These are phyloP conservation scores for Monochamus saltuarius DNA, from an alignment of 1,140 invertebrate species.

Conservation along the genomic window DNA sequence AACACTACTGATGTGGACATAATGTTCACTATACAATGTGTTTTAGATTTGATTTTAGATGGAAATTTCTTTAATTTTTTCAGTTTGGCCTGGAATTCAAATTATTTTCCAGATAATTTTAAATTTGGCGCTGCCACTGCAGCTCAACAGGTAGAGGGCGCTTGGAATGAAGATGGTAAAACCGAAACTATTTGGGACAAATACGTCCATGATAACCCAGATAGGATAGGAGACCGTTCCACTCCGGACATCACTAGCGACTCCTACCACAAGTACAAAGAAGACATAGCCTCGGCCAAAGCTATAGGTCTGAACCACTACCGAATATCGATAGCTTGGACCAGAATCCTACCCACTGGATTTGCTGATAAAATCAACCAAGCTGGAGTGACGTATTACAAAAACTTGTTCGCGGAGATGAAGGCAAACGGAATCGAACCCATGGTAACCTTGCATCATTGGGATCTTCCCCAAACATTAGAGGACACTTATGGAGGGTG, in stretches of 20 bases:
- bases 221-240: conserved; percentile 52
- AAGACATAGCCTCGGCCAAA: conserved; percentile 56
- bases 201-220: conserved; percentile 12
- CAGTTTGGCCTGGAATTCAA: too few species aligned
- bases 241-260: conserved; percentile 61
- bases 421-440: conserved; percentile 57
- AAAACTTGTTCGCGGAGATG: conserved; percentile 7
- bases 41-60: too few species aligned
- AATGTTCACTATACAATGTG: too few species aligned
- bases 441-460: conserved; percentile 55
- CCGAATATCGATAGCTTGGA: conserved; percentile 64
- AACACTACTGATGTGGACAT: too few species aligned
- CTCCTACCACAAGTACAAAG: conserved; percentile 60
- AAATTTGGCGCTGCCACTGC: conserved; percentile 47
- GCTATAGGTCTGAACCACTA: conserved; percentile 54
- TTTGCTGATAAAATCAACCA: background rate
- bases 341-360: conserved; percentile 37
- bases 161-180: conserved; percentile 50
- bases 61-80: too few species aligned
- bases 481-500: conserved; percentile 64
- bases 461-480: conserved; percentile 61
- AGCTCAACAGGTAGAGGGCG: conserved; percentile 52
- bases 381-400: background rate
- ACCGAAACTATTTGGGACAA: conserved; percentile 22
- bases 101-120: conserved; percentile 55